Percentiles rank a stretch among this genome's conserved stretches.
These are phyloP conservation scores for Pseudocheirus occidentalis DNA, from an alignment of 2,797 vertebrate genomes.

Conservation along the genomic window DNA sequence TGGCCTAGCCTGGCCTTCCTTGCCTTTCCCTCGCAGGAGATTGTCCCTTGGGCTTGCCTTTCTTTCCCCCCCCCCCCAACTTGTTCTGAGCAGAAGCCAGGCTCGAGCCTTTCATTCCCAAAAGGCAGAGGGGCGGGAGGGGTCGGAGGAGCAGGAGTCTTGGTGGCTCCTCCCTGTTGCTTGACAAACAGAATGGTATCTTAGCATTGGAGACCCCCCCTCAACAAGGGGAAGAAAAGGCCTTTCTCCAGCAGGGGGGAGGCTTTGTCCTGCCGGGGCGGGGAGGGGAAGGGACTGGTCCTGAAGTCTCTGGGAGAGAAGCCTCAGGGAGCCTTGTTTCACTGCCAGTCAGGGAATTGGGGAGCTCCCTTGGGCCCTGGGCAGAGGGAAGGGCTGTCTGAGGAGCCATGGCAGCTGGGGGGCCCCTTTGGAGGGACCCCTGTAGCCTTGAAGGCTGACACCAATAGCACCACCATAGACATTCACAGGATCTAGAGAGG, in stretches of 20 bases:
- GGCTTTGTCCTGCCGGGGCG: slow-evolving; percentile 75
- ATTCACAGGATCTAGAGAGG: too few species aligned
- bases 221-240: slow-evolving; percentile 83
- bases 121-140: slow-evolving; percentile 84
- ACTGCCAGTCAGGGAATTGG: slow-evolving; percentile 67
- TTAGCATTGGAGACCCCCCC: slow-evolving; percentile 87
- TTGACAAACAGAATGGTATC: slow-evolving; percentile 93
- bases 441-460: not conserved
- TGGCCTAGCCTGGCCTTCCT: not conserved
- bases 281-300: slow-evolving; percentile 64
- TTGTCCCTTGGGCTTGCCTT: not conserved
- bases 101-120: slow-evolving; percentile 90
- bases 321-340: slow-evolving; percentile 52
- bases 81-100: slow-evolving; percentile 86
- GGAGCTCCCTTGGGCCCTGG: slow-evolving; percentile 35
- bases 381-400: slow-evolving; percentile 30
- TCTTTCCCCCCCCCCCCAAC: slow-evolving; percentile 80
- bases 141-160: slow-evolving; percentile 90
- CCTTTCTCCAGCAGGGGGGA: slow-evolving; percentile 81
- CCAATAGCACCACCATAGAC: too few species aligned
- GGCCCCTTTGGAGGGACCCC: not conserved
- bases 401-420: too few species aligned
- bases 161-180: too few species aligned
- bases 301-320: slow-evolving; percentile 67
- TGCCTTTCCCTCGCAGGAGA: not conserved